phyloP scores from a whole-genome alignment of 1,140 invertebrate genomes.

The Aphidius ervi region DNA sequence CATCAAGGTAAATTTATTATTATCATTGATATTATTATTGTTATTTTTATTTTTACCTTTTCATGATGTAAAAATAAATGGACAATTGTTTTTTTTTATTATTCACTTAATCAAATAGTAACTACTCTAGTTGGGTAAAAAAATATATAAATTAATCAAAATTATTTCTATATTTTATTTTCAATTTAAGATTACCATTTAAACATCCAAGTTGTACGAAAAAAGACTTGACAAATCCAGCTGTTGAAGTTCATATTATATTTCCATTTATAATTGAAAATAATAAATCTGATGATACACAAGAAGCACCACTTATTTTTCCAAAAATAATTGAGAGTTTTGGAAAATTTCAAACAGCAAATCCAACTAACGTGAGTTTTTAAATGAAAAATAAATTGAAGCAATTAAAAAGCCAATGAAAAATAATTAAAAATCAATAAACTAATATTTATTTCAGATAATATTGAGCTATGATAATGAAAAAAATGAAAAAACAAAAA shows the following conservation, averaged over 20 bases:
- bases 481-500: no score
- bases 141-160: not conserved
- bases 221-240: slow-evolving; percentile 17
- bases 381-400: no score
- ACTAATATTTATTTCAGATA: no score
- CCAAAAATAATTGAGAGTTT: slow-evolving; percentile 14
- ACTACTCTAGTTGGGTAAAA: no score
- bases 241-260: slow-evolving; percentile 23
- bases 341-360: no score
- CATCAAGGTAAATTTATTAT: slow-evolving; percentile 21
- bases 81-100: not conserved
- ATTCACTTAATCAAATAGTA: no score
- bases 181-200: slow-evolving; percentile 26
- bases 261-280: slow-evolving; percentile 22
- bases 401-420: no score
- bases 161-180: not conserved
- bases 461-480: no score
- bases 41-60: not conserved
- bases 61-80: not conserved
- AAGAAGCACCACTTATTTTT: slow-evolving; percentile 20
- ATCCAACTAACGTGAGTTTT: no score
- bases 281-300: not conserved
- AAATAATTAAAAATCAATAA: no score
- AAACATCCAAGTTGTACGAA: slow-evolving; percentile 25
- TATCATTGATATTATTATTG: not conserved